Evolutionary conservation across 1,140 invertebrate genomes (phyloP), one percentile per base, ranked within the genome.

Genomic region (Plectrocnemia conspersa): DNA sequence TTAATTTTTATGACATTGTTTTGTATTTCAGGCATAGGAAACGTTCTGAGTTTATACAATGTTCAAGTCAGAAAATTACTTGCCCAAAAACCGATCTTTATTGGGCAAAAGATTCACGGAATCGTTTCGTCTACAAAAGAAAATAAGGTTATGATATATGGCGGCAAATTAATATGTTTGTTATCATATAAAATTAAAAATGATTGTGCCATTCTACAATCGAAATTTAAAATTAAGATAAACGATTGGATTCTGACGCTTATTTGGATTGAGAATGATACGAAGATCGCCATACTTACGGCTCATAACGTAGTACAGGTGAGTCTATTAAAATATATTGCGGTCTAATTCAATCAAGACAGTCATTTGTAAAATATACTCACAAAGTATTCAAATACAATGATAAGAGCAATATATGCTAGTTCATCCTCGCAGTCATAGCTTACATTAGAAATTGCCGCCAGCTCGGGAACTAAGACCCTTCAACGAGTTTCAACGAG

Each of bases 281-380:
- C 47, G 7, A 53, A 67, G 44, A 58, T 72, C 52, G 63, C 49
- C 22, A 44, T 60, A 45, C 59, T 68, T 24, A 65, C 63, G 44
- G 66, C 66, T 54, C 68, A 69, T 53, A 69, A 68, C 58, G 58
- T 64, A 40, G 49, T 67, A 21, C 62, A 59, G 45, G 55, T 64
- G 56, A 33, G 45, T 48, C 4, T 63, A 80, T 64, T 75, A 69
- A 63, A 81, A 79, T 64, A 73, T 82, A 63, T 64, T 82, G 78
- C 82, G 81, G 79, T 77, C 73, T 77, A 76, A 64, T 49, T 25
- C 3, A 3, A 38, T 35, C 2, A 36, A n/a, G 52, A 29, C 15
- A 13, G 7, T 10, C 2, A 44, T 45, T 45, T 44, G 4, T 6
- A 22, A 15, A 29, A 22, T 13, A 46, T 13, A 19, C 4, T 40